A percentile compares a stretch with the other conserved stretches of the same genome.
phyloP scores from a whole-genome alignment of 1,140 invertebrate genomes.

The Adoxophyes honmai region DNA sequence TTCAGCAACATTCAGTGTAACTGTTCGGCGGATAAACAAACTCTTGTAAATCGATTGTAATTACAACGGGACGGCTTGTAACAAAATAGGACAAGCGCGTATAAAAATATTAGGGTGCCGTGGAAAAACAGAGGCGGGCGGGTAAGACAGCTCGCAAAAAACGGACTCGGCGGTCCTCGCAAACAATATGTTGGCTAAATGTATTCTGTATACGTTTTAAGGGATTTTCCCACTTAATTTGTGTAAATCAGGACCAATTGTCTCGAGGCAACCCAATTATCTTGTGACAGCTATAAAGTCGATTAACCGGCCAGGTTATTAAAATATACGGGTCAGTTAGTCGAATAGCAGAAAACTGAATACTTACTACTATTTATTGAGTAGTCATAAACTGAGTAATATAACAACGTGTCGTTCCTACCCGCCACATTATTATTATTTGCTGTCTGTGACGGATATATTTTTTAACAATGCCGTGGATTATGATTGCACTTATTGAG shows the following conservation, averaged over 20 bases:
- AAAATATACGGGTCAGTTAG: no score
- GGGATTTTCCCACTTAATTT: constrained; percentile 6
- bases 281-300: neutral
- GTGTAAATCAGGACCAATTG: neutral
- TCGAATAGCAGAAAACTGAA: no score
- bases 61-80: constrained; percentile 43
- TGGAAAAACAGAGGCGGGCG: constrained; percentile 42
- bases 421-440: no score
- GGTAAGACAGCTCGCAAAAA: constrained; percentile 38
- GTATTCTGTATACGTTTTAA: constrained; percentile 5
- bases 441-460: no score
- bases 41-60: constrained; percentile 36
- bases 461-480: no score
- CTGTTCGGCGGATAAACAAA: neutral
- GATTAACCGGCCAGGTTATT: no score
- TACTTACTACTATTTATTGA: no score
- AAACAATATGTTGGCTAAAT: constrained; percentile 2
- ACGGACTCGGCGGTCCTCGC: constrained; percentile 1
- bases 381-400: no score
- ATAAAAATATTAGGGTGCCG: constrained; percentile 46
- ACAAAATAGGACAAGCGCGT: constrained; percentile 41
- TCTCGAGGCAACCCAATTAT: neutral
- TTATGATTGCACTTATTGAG: no score
- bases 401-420: no score
- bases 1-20: neutral